Evolutionary conservation across 2,888 invertebrate species (phyloP), one percentile per base, ranked within the genome.

Genomic region (Hirtodrosophila histrioides): DNA sequence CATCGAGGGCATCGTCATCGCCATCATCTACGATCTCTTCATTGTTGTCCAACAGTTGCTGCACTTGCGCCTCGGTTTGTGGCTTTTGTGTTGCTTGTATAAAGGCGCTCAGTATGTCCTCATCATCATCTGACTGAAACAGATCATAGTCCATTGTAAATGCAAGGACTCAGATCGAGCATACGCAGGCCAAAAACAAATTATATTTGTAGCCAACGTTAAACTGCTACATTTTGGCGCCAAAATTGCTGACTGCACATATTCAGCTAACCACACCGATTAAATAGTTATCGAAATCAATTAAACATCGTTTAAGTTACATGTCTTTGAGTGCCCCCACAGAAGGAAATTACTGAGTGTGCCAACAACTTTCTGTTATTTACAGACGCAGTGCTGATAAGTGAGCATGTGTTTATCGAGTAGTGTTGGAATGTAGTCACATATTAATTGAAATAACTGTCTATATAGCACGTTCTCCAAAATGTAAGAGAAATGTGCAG

Each of bases 121-220:
- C 91, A 48, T 91, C 92, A 48, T 91, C 92, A 50, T 92, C 91
- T 3, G 84, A 73, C 66, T 90, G 90, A 70, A 91, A 92, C n/a
- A 91, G 77, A 80, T 92, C 91, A 61, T 91, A 91, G 79, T 91
- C 91, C 92, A 91, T 91, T 31, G 9, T 58, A 27, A 33, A 17
- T 37, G 24, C 41, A 44, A 11, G 11, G 10, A 39, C 29, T 10
- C 0, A 31, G 31, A 3, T 31, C 6, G 10, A 10, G 27, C 11
- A 23, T 31, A 31, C 31, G 7, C 31, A 31, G 7, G 7, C 31
- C 31, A 31, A 31, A 9, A 31, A 1, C 9, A 4, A 31, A 17
- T 23, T 40, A n/a, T 31, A n/a, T 43, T 35, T 53, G 2, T 24
- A 10, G 29, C 17, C 46, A 23, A 40, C n/a, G 40, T 56, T 41